Conservation (phyloP, 2,797 vertebrate species). For the Chiroxiphia lanceolata region DNA sequence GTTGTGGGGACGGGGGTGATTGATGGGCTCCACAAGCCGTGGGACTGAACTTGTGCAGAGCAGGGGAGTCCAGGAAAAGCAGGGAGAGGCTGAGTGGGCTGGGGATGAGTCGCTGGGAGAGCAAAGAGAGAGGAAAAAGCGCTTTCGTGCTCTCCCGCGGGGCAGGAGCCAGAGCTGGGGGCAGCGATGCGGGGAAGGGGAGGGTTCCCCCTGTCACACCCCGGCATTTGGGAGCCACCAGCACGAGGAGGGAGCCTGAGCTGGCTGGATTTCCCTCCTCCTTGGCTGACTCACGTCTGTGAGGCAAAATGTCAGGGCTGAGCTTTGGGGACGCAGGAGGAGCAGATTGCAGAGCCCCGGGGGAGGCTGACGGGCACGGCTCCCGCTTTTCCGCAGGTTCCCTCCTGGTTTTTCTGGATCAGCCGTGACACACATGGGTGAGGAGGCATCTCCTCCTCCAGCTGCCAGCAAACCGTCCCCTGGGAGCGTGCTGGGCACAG, state of each 20-base stretch:
- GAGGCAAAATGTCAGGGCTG: neutral
- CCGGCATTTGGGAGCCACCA: neutral
- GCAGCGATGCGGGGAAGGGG: rapidly evolving
- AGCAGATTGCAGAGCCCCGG: neutral
- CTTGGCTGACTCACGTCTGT: neutral
- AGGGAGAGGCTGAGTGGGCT: neutral
- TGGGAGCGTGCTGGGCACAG: rapidly evolving
- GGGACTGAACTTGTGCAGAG: neutral
- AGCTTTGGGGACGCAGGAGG: rapidly evolving
- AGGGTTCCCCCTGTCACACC: neutral
- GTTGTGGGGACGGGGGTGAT: neutral
- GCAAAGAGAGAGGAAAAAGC: neutral
- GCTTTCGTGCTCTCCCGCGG: neutral
- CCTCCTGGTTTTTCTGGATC: neutral
- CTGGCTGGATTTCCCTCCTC: neutral
- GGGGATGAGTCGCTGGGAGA: neutral
- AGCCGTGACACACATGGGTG: rapidly evolving
- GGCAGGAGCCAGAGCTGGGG: neutral
- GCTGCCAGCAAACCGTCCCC: rapidly evolving
- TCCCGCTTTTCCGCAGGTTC: neutral
- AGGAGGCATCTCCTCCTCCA: neutral
- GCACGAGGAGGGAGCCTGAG: neutral
- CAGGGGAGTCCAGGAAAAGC: neutral
- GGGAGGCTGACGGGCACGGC: neutral
- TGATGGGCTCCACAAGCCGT: neutral